phyloP scores from a whole-genome alignment of 2,797 vertebrate genomes.

The Manis crassicaudata region DNA sequence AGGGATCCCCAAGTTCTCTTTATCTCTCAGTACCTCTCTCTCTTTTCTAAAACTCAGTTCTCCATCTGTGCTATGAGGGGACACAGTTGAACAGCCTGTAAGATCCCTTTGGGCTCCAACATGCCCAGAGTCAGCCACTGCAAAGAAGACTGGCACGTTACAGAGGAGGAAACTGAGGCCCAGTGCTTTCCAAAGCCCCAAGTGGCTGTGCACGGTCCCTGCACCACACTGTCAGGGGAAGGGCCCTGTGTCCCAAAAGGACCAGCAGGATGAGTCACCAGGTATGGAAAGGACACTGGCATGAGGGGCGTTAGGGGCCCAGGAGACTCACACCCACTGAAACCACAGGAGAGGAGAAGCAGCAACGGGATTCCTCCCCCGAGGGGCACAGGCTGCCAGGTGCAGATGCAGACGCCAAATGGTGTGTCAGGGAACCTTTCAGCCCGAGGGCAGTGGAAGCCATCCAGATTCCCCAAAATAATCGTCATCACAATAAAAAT shows the following conservation, averaged over 20 bases:
- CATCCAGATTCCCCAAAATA: not conserved
- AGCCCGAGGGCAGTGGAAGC: not conserved
- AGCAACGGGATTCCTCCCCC: not conserved
- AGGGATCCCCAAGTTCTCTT: not conserved
- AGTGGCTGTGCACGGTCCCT: not conserved
- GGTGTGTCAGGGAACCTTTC: fast-evolving
- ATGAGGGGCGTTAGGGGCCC: not conserved
- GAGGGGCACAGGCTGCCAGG: not conserved
- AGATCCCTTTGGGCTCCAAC: not conserved
- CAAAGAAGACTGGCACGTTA: not conserved
- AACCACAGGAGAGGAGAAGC: not conserved
- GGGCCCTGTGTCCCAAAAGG: not conserved
- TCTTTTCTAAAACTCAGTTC: not conserved
- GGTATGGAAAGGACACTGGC: not conserved
- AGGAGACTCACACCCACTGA: not conserved
- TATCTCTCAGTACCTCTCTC: not conserved
- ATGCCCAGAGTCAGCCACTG: not conserved
- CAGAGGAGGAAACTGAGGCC: not conserved
- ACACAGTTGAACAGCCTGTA: fast-evolving
- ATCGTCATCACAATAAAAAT: not conserved
- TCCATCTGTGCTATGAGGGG: not conserved
- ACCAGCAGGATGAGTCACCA: not conserved
- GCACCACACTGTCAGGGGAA: fast-evolving
- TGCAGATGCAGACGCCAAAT: not conserved
- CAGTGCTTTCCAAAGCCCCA: not conserved